Conservation (phyloP, 2,797 vertebrate species). For the Spizella passerina region DNA sequence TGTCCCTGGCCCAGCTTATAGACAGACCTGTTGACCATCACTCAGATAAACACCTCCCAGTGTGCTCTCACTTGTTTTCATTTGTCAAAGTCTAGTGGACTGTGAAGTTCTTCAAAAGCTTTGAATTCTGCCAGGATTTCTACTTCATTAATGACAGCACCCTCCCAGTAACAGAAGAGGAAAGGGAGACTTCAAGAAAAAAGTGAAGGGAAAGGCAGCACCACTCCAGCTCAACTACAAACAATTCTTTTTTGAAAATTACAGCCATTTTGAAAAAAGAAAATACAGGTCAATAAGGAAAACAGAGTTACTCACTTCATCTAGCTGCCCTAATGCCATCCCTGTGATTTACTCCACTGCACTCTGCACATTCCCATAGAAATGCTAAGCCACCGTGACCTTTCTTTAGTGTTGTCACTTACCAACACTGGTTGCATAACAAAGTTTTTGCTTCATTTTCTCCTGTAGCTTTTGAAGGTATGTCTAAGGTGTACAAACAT, state of each 20-base stretch:
- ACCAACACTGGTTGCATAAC: neutral
- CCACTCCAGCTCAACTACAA: neutral
- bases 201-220: neutral
- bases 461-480: neutral
- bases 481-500: neutral
- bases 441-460: neutral
- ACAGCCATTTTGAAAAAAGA: neutral
- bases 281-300: neutral
- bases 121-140: neutral
- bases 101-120: neutral
- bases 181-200: neutral
- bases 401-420: neutral
- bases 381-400: neutral
- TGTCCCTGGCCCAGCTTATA: neutral
- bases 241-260: neutral
- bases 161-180: neutral
- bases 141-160: neutral
- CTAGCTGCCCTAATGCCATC: neutral
- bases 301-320: neutral
- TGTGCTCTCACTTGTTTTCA: neutral
- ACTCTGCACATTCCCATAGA: neutral
- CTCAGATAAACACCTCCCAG: neutral
- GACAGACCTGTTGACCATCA: neutral
- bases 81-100: neutral
- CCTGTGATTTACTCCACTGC: neutral